Base-by-base conservation (phyloP, 2,797 vertebrate species). In the Intellagama lesueurii region DNA sequence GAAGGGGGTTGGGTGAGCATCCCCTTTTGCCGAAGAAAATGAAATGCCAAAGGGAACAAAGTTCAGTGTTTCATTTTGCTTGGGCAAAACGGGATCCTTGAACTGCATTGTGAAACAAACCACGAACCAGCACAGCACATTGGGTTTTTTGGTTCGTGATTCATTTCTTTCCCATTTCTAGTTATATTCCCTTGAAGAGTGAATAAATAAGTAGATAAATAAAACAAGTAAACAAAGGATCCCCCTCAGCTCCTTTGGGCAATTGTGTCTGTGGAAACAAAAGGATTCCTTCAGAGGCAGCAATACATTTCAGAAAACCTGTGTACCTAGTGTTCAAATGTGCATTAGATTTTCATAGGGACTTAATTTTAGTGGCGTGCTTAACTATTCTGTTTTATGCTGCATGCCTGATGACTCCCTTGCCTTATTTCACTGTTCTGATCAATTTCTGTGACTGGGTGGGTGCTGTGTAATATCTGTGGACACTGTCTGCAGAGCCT, bases 301-400 rank as follows among this genome's bases (percentile, higher is more conserved):
- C 64, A 35, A 28, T 56, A 24, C 47, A 35, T 81, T 81, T 72
- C 28, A 60, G 11, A 52, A 68, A 11, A 11, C 1, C 56, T 26
- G 70, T 81, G 47, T 87, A 72, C n/a, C 68, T 40, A 16, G 35
- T 40, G 52, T 81, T 35, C n/a, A 81, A 60, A 56, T 35, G 56
- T 80, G 24, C 66, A 56, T 87, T 87, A 70, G 77, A 73, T 30
- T 87, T 72, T 80, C 12, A 35, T n/a, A 73, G 68, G 86, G 86
- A 81, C 72, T 87, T 81, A 72, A 72, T 72, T 87, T 73, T 73
- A 81, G 78, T 44, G 78, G 32, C 35, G 9, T 87, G 78, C 81
- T 87, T 87, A 87, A 87, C 47, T 7, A 73, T 72, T 81, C 86
- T 73, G 28, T 87, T 87, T 87, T 87, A 87, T 87, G 66, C 81